Percentiles rank a stretch among this genome's conserved stretches.
These are phyloP conservation scores for Rousettus leschenaultii DNA, from an alignment of 2,113 vertebrate species.

Conservation along the genomic window DNA sequence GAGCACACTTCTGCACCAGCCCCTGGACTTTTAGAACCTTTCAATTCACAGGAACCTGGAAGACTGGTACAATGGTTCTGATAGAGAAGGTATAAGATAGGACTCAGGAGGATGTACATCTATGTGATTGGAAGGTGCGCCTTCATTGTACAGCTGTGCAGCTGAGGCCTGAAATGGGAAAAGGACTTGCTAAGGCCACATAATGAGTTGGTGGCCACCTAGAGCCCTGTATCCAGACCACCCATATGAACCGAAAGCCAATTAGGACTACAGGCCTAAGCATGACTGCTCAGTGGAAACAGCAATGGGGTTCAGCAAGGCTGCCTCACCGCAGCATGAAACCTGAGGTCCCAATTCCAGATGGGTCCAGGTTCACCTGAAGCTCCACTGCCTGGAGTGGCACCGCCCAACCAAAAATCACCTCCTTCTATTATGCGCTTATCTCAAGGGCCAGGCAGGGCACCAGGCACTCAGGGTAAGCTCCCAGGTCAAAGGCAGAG, in stretches of 20 bases:
- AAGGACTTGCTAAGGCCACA: neutral
- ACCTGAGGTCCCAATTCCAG: neutral
- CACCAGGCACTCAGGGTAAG: accelerated
- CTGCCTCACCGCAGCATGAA: neutral
- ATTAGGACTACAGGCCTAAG: neutral
- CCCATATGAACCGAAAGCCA: neutral
- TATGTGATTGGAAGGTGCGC: neutral
- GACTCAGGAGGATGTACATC: neutral
- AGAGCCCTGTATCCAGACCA: neutral
- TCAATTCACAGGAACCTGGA: neutral
- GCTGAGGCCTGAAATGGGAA: neutral
- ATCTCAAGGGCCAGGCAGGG: neutral
- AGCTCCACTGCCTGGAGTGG: neutral
- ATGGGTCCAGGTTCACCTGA: neutral
- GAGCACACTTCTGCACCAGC: neutral
- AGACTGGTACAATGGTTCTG: neutral
- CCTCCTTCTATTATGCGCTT: neutral
- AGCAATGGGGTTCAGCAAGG: neutral
- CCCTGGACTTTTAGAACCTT: neutral
- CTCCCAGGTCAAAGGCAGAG: neutral
- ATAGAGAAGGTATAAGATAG: neutral
- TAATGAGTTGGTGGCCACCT: neutral
- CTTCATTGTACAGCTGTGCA: neutral
- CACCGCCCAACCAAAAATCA: neutral
- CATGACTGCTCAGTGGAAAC: neutral